A percentile compares a stretch with the other conserved stretches of the same genome.
phyloP scores from a whole-genome alignment of 1,140 invertebrate species.

The Xylocopa sonorina region DNA sequence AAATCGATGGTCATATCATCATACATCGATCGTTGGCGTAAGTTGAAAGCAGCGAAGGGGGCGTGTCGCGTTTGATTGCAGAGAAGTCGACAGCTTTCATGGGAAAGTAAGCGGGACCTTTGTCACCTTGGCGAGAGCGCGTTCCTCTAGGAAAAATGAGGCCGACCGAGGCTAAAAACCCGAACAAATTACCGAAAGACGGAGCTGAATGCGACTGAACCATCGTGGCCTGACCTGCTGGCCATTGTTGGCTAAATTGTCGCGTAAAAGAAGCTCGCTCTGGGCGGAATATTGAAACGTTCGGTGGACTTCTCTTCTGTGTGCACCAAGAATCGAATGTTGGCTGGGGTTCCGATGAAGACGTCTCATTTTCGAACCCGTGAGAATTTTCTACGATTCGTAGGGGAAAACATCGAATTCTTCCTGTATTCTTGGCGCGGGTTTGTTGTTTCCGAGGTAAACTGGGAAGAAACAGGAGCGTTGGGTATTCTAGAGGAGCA shows the following conservation, averaged over 20 bases:
- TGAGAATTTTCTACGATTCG: too few species aligned
- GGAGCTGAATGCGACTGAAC: constrained; percentile 65
- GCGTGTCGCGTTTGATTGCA: constrained; percentile 48
- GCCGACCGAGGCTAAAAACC: constrained; percentile 57
- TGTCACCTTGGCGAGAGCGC: too few species aligned
- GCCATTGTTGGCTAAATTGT: constrained; percentile 76
- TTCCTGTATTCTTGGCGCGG: neutral
- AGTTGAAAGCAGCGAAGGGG: constrained; percentile 26
- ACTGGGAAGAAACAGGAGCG: neutral
- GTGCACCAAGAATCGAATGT: neutral
- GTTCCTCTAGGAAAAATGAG: constrained; percentile 40
- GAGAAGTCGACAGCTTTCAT: constrained; percentile 54
- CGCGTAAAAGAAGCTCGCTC: constrained; percentile 43
- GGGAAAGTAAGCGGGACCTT: constrained; percentile 71
- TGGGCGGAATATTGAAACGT: constrained; percentile 42
- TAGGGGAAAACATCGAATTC: too few species aligned
- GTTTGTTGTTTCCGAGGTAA: neutral
- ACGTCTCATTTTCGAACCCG: neutral
- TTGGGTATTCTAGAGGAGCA: constrained; percentile 10
- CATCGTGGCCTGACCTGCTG: constrained; percentile 52
- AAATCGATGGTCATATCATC: neutral
- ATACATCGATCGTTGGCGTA: constrained; percentile 14
- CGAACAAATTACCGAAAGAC: constrained; percentile 73
- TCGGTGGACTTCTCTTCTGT: neutral
- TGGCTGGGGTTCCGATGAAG: neutral